phyloP scores from a whole-genome alignment of 2,113 vertebrate species.

The Anarhynchus alexandrinus region DNA sequence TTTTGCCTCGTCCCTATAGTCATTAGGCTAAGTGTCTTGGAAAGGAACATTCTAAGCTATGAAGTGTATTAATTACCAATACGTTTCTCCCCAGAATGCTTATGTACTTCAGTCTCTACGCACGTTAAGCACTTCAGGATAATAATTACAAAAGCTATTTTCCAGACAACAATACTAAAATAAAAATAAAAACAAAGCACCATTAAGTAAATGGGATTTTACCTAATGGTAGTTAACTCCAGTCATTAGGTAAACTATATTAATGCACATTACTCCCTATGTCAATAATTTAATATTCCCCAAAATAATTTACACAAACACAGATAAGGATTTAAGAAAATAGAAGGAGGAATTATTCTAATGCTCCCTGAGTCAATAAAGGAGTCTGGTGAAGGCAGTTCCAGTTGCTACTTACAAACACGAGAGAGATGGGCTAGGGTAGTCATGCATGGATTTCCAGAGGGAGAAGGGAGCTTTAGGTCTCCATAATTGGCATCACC shows the following conservation, averaged over 20 bases:
- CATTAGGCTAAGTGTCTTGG: conserved; percentile 22
- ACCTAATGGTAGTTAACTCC: conserved; percentile 32
- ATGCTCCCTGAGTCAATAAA: conserved; percentile 33
- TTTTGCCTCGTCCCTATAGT: not conserved
- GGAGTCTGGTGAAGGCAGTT: not conserved
- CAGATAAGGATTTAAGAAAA: conserved; percentile 45
- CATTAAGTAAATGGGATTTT: conserved; percentile 63
- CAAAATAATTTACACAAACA: conserved; percentile 49
- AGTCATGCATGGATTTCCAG: not conserved
- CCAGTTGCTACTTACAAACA: not conserved
- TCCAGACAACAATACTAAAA: conserved; percentile 22
- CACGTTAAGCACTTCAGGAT: not conserved
- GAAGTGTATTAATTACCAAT: conserved; percentile 4
- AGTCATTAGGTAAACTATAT: conserved; percentile 50
- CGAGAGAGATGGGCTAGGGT: not conserved
- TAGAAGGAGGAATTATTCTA: conserved; percentile 42
- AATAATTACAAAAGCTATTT: conserved; percentile 49
- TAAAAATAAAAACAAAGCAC: conserved; percentile 48
- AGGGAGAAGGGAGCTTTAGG: not conserved
- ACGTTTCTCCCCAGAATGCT: not conserved
- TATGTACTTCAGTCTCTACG: not conserved
- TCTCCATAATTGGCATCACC: conserved; percentile 26
- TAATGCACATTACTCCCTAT: conserved; percentile 30
- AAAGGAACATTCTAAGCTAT: not conserved
- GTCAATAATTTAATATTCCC: conserved; percentile 60